Evolutionary conservation across 2,888 invertebrate genomes (phyloP).

Genomic region (Trissoscelio sp.): DNA sequence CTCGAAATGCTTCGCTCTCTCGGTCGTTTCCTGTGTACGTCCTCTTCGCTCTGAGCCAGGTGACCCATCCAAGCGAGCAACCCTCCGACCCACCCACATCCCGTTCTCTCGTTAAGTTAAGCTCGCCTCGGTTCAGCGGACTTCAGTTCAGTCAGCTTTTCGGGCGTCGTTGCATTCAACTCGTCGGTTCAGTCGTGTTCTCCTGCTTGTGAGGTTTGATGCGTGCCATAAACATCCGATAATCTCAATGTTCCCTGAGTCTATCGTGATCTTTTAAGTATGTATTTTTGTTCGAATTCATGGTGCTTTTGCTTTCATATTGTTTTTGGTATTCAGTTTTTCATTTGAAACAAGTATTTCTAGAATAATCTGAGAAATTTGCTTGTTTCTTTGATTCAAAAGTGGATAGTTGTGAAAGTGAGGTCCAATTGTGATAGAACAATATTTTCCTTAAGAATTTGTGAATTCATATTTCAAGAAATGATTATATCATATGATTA

Average conservation of each 20-base stretch:
- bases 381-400: too few species aligned
- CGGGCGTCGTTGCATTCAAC: slow-evolving; percentile 75
- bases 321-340: too few species aligned
- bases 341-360: too few species aligned
- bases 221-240: slow-evolving; percentile 62
- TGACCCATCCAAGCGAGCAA: slow-evolving; percentile 63
- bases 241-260: slow-evolving; percentile 65
- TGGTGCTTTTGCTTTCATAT: neutral
- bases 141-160: slow-evolving; percentile 80
- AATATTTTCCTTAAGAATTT: too few species aligned
- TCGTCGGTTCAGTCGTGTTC: slow-evolving; percentile 64
- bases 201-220: slow-evolving; percentile 61
- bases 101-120: slow-evolving; percentile 71
- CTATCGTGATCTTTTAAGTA: slow-evolving; percentile 62
- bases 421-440: too few species aligned
- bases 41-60: slow-evolving; percentile 58
- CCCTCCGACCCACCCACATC: slow-evolving; percentile 59
- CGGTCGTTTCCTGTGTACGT: slow-evolving; percentile 62
- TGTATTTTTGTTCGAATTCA: slow-evolving; percentile 13
- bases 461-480: too few species aligned
- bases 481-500: too few species aligned
- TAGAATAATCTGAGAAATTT: too few species aligned
- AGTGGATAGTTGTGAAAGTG: too few species aligned
- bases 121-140: slow-evolving; percentile 78
- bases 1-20: slow-evolving; percentile 51